Percentiles rank a stretch among this genome's conserved stretches.
Conservation (phyloP, 2,113 vertebrate species). For the Eira barbara region DNA sequence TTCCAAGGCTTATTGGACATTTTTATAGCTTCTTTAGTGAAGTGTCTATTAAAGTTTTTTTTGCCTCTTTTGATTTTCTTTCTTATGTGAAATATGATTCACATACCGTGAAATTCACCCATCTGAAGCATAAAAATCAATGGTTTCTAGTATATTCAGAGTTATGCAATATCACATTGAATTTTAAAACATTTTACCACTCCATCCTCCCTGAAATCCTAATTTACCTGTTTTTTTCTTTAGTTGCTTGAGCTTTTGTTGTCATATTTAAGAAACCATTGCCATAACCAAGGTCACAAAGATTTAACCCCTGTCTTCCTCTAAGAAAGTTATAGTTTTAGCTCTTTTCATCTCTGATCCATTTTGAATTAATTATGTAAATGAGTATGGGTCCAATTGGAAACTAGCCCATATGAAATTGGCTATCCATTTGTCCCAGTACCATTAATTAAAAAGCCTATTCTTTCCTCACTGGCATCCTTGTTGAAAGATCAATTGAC, state of each 20-base stretch:
- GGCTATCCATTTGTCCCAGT: not conserved
- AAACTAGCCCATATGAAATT: not conserved
- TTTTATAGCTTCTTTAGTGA: not conserved
- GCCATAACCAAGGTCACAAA: not conserved
- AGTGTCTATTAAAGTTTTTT: not conserved
- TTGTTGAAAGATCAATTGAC: not conserved
- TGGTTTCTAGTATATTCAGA: not conserved
- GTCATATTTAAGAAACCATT: not conserved
- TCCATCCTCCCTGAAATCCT: not conserved
- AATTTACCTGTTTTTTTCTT: not conserved
- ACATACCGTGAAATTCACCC: not conserved
- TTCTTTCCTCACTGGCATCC: not conserved
- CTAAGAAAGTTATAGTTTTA: not conserved
- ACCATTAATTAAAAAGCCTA: not conserved
- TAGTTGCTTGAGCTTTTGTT: not conserved
- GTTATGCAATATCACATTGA: not conserved
- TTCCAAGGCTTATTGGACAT: not conserved
- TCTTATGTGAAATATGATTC: not conserved
- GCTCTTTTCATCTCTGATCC: not conserved
- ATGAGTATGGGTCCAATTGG: not conserved
- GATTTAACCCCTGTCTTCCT: not conserved
- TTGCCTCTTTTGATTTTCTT: not conserved
- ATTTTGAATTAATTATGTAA: not conserved
- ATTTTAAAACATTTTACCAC: not conserved
- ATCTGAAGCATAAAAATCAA: not conserved